Percentiles rank a stretch among this genome's conserved stretches.
Evolutionary conservation across 1,140 invertebrate genomes (phyloP).

Genomic region (Drosophila rhopaloa): DNA sequence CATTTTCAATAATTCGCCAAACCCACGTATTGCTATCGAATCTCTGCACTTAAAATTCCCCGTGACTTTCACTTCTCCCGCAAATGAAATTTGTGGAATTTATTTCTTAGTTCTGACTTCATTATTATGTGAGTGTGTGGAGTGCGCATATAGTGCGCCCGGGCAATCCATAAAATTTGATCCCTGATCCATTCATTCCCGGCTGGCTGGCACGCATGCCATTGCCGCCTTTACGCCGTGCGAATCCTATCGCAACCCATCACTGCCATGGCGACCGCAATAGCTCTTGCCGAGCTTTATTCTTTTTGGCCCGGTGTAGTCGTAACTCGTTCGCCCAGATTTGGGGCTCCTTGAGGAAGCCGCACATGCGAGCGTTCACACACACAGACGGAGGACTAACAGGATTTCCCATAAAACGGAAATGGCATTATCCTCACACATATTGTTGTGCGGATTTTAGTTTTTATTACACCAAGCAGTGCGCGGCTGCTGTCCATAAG

Average conservation of each 20-base stretch:
- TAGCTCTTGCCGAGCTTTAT: slow-evolving; percentile 34
- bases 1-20: background rate
- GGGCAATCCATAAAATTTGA: slow-evolving; percentile 49
- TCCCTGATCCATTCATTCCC: slow-evolving; percentile 47
- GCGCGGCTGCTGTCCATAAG: slow-evolving; percentile 68
- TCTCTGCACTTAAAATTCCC: background rate
- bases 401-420: slow-evolving; percentile 83
- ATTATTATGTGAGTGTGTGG: slow-evolving; percentile 25
- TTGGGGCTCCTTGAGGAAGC: slow-evolving; percentile 58
- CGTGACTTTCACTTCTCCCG: background rate
- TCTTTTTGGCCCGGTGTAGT: slow-evolving; percentile 51
- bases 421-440: slow-evolving; percentile 83
- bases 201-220: slow-evolving; percentile 21
- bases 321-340: slow-evolving; percentile 57
- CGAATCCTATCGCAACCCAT: slow-evolving; percentile 46
- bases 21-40: slow-evolving; percentile 2
- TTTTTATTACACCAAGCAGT: slow-evolving; percentile 77
- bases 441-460: slow-evolving; percentile 83
- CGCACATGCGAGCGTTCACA: slow-evolving; percentile 49
- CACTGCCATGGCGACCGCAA: slow-evolving; percentile 48
- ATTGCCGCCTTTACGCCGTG: slow-evolving; percentile 4
- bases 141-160: slow-evolving; percentile 11
- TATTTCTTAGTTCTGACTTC: slow-evolving; percentile 41
- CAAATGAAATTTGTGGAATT: slow-evolving; percentile 42
- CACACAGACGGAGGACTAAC: slow-evolving; percentile 55